A percentile compares a stretch with the other conserved stretches of the same genome.
phyloP scores from a whole-genome alignment of 2,113 vertebrate genomes.

The Microtus montanus region DNA sequence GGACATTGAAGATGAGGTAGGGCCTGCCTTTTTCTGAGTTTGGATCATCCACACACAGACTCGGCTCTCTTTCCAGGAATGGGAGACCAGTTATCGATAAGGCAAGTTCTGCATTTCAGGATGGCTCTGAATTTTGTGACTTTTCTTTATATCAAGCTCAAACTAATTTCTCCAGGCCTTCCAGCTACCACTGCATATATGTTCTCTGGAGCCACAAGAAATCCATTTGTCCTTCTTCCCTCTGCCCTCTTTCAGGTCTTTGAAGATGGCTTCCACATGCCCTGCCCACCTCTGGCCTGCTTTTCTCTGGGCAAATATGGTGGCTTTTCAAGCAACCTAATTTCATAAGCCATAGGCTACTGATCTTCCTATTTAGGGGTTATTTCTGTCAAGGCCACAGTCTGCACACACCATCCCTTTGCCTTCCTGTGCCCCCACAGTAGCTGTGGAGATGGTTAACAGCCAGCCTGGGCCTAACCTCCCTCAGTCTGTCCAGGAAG shows the following conservation, averaged over 20 bases:
- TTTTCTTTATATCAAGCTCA: conserved; percentile 4
- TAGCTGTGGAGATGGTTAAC: background rate
- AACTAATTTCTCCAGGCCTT: conserved; percentile 28
- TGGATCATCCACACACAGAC: background rate
- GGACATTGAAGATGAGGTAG: rapidly evolving
- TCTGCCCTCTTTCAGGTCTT: background rate
- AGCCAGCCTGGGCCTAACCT: background rate
- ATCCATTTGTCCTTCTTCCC: background rate
- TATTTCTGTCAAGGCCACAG: conserved; percentile 52
- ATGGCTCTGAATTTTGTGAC: background rate
- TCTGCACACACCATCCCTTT: background rate
- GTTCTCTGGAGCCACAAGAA: background rate
- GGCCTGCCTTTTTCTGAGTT: background rate
- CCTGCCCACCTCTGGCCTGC: background rate
- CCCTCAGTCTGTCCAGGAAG: background rate
- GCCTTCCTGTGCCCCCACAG: rapidly evolving
- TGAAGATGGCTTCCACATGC: background rate
- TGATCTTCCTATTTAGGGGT: conserved; percentile 72
- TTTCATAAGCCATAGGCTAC: conserved; percentile 44
- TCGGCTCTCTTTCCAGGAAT: background rate
- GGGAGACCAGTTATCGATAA: background rate
- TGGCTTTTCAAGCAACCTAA: conserved; percentile 62
- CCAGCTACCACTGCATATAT: background rate
- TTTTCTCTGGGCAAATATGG: background rate
- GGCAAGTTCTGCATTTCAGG: background rate